Conservation (phyloP, 2,888 invertebrate genomes). For the Metacarcinus magister region DNA sequence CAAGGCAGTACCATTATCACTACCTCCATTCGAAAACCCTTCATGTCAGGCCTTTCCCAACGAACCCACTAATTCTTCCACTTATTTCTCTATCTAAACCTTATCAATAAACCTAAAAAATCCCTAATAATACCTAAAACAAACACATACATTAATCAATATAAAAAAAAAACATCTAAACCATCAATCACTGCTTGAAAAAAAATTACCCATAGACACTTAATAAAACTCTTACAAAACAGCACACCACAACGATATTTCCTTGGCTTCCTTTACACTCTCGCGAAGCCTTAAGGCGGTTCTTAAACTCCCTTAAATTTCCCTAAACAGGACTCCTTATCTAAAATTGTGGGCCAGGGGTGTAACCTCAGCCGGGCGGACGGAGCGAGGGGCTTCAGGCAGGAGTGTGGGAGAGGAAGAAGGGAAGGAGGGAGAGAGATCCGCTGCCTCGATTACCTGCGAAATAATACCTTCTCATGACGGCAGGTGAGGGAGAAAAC, state of each 20-base stretch:
- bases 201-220: neutral
- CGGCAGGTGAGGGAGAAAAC: slow-evolving; percentile 37
- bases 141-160: neutral
- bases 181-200: neutral
- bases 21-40: neutral
- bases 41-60: neutral
- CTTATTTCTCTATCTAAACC: neutral
- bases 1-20: neutral
- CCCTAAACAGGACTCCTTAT: slow-evolving; percentile 46
- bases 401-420: neutral
- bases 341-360: slow-evolving; percentile 6
- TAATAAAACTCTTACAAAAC: neutral
- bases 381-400: slow-evolving; percentile 20
- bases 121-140: too few relatives aligned
- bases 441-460: slow-evolving; percentile 3
- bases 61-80: neutral
- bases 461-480: slow-evolving; percentile 47
- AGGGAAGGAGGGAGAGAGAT: neutral
- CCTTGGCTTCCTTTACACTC: neutral
- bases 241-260: neutral
- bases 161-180: neutral
- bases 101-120: neutral
- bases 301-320: slow-evolving; percentile 49
- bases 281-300: neutral
- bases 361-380: slow-evolving; percentile 51